Evolutionary conservation across 1,140 invertebrate species (phyloP), one percentile per base, ranked within the genome.

Genomic region (Nebria ingens): DNA sequence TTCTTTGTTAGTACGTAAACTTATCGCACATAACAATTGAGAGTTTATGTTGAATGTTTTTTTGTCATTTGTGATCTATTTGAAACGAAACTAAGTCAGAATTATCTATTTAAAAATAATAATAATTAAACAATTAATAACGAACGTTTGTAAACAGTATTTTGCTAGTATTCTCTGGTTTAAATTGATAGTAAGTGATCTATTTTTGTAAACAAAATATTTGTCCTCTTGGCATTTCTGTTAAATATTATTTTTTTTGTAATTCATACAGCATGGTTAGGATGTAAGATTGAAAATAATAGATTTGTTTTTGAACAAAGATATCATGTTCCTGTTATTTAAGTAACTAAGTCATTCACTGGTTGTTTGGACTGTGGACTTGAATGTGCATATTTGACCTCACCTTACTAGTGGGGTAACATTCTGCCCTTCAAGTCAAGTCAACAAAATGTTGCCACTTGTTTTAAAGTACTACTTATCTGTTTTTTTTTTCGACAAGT

Each of bases 251-350:
- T n/a, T n/a, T n/a, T 51, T 49, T 54, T 38, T 55, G 21, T 60
- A 51, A 29, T 56, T 45, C 49, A 45, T 38, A 54, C 50, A 52
- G 49, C 51, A 56, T 54, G 40, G 19, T 22, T 50, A 49, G n/a
- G 25, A 51, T 54, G 49, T 54, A 59, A 50, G 19, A 17, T 23
- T 59, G 38, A 54, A 59, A 58, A 56, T 57, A 59, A 51, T 51
- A 58, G 59, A 60, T 60, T 58, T 64, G 63, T 61, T 66, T 67
- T 67, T 64, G 64, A 69, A 69, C 68, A 71, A 68, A 68, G 65
- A 69, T 63, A 65, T 63, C 58, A 73, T 72, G 71, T 73, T 73
- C 71, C 71, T 73, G 65, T 69, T 68, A 66, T 67, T 66, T 45
- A 45, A 62, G 66, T 68, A 71, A 67, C 70, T 72, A 72, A 72